These are phyloP conservation scores for Andrena haemorrhoa DNA, from an alignment of 2,888 invertebrate species.

Conservation along the genomic window DNA sequence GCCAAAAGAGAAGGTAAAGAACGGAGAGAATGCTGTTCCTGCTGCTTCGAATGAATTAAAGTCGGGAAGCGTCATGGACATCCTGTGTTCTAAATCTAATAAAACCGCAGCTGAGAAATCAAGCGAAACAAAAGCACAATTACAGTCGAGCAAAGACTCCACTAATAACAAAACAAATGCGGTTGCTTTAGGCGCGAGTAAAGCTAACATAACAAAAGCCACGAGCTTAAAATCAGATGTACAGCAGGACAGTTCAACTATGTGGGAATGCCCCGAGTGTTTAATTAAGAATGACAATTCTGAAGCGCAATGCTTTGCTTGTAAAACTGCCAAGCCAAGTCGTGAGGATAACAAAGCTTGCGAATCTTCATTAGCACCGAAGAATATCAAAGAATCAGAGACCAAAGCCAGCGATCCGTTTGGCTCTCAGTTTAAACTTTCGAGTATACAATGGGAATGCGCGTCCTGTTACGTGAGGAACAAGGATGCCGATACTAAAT, in stretches of 20 bases:
- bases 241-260: constrained; percentile 26
- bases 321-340: constrained; percentile 75
- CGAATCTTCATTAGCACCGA: constrained; percentile 34
- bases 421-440: constrained; percentile 74
- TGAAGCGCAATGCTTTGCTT: constrained; percentile 79
- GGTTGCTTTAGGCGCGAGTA: not conserved
- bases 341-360: constrained; percentile 48
- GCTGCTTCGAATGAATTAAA: constrained; percentile 79
- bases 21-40: constrained; percentile 60
- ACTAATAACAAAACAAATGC: constrained; percentile 28
- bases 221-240: not conserved
- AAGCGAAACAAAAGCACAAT: constrained; percentile 5
- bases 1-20: constrained; percentile 76
- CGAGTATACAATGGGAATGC: constrained; percentile 86
- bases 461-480: constrained; percentile 87
- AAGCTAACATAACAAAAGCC: not conserved
- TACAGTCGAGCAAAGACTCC: constrained; percentile 3
- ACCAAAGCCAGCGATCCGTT: constrained; percentile 61
- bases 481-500: constrained; percentile 84
- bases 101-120: constrained; percentile 25
- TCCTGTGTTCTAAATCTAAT: constrained; percentile 76
- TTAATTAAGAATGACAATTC: constrained; percentile 80
- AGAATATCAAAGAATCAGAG: constrained; percentile 42
- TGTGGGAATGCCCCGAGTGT: constrained; percentile 84
- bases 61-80: constrained; percentile 85